phyloP scores from a whole-genome alignment of 2,888 invertebrate species.

The Campoplex capitator region DNA sequence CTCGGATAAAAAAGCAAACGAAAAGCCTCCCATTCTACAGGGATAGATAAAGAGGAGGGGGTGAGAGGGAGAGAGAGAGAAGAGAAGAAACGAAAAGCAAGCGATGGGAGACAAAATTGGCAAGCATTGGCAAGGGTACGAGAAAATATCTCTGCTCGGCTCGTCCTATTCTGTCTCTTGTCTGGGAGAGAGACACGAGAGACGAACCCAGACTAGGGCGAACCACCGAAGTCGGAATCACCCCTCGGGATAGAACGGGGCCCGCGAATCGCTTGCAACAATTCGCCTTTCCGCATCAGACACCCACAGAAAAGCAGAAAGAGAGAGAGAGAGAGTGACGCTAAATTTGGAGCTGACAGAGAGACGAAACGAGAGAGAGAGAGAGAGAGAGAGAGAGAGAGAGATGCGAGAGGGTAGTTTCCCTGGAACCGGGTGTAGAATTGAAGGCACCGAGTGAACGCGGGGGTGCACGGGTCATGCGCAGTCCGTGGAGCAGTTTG shows the following conservation, averaged over 20 bases:
- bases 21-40: neutral
- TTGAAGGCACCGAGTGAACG: constrained; percentile 46
- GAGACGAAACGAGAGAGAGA: constrained; percentile 20
- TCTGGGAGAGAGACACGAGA: constrained; percentile 25
- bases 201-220: constrained; percentile 39
- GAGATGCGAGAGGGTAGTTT: constrained; percentile 58
- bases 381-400: constrained; percentile 5
- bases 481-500: constrained; percentile 49
- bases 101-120: neutral
- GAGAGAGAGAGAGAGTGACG: constrained; percentile 8
- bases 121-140: neutral
- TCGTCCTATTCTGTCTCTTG: constrained; percentile 21
- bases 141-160: constrained; percentile 49
- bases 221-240: constrained; percentile 37
- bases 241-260: constrained; percentile 49
- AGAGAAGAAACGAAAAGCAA: neutral
- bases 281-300: constrained; percentile 57
- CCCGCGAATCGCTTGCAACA: constrained; percentile 54
- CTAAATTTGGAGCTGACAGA: neutral
- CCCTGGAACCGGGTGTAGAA: constrained; percentile 55
- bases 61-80: neutral
- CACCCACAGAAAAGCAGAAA: constrained; percentile 26
- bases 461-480: constrained; percentile 67
- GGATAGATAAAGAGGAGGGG: neutral
- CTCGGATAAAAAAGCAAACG: neutral